Conservation (phyloP, 2,888 invertebrate genomes). For the Eupithecia tripunctaria region DNA sequence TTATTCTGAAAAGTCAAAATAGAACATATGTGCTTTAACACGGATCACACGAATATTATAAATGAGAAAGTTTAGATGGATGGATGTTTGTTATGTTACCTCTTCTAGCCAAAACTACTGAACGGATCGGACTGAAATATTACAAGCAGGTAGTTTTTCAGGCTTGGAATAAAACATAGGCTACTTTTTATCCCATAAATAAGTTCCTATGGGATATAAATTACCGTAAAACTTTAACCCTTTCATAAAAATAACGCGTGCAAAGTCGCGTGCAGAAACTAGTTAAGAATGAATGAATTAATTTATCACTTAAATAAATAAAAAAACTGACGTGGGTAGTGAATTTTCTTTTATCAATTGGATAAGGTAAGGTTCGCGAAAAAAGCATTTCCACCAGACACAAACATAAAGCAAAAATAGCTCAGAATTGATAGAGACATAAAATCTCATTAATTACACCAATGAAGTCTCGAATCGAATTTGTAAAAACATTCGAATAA, state of each 20-base stretch:
- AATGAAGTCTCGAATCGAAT: conserved; percentile 56
- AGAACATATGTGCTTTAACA: background rate
- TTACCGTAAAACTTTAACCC: too few relatives aligned
- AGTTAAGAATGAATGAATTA: background rate
- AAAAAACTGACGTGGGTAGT: background rate
- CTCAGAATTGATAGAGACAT: conserved; percentile 62
- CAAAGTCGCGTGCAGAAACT: too few relatives aligned
- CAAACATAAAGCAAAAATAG: conserved; percentile 14
- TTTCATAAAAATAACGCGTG: too few relatives aligned
- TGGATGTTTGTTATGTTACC: too few relatives aligned
- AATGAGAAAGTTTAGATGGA: too few relatives aligned
- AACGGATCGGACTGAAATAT: too few relatives aligned
- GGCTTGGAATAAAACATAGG: too few relatives aligned
- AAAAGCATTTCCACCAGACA: background rate
- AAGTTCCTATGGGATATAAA: too few relatives aligned
- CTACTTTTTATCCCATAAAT: too few relatives aligned
- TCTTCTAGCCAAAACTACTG: too few relatives aligned
- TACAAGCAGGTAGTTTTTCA: too few relatives aligned
- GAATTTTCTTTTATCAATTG: background rate
- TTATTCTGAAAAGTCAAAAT: background rate
- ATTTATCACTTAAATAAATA: background rate
- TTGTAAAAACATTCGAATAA: conserved; percentile 59
- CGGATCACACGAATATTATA: too few relatives aligned
- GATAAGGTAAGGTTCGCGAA: background rate
- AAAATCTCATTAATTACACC: conserved; percentile 52